phyloP scores from a whole-genome alignment of 2,888 invertebrate genomes.

The Drosophila multiciliata region DNA sequence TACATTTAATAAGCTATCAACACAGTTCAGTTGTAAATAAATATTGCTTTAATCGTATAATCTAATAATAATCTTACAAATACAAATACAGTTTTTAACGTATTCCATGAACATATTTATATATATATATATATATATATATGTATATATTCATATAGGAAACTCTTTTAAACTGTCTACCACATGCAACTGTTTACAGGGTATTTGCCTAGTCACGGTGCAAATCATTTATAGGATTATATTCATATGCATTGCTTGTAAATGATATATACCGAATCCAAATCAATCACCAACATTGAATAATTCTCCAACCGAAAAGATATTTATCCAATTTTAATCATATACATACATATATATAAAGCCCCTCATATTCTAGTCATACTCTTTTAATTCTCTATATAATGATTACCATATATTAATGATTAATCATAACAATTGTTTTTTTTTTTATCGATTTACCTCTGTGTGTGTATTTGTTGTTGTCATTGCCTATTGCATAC shows the following conservation, averaged over 20 bases:
- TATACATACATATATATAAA: constrained; percentile 5
- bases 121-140: neutral
- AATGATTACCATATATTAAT: constrained; percentile 71
- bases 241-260: constrained; percentile 6
- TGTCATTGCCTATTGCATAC: constrained; percentile 74
- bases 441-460: constrained; percentile 63
- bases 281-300: neutral
- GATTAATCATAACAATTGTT: constrained; percentile 73
- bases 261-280: neutral
- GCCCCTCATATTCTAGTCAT: constrained; percentile 19
- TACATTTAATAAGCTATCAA: neutral
- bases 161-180: neutral
- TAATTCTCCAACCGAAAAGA: constrained; percentile 5
- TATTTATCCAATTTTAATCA: constrained; percentile 19
- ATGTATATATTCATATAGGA: neutral
- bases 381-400: constrained; percentile 51
- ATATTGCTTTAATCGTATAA: neutral
- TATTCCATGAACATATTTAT: neutral
- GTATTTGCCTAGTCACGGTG: constrained; percentile 23
- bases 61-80: neutral
- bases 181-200: constrained; percentile 17
- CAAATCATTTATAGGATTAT: neutral
- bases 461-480: constrained; percentile 76
- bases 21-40: neutral
- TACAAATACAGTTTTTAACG: neutral